These are phyloP conservation scores for Fukomys damarensis DNA, from an alignment of 2,113 vertebrate genomes.

Conservation along the genomic window DNA sequence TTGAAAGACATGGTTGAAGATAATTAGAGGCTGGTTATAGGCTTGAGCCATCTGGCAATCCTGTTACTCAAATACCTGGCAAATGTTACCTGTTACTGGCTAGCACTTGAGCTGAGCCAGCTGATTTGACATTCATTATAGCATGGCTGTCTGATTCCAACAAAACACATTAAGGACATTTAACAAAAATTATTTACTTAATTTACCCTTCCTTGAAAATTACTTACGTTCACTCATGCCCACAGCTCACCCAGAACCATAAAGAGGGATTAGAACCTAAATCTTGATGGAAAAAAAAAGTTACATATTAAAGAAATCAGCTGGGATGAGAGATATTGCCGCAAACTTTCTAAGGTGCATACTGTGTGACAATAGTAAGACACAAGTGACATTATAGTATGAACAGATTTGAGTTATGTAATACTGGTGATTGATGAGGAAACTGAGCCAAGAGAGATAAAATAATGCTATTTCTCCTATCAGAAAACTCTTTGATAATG, in stretches of 20 bases:
- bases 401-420: constrained; percentile 21
- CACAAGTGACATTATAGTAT: background rate
- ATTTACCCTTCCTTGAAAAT: background rate
- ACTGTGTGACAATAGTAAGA: background rate
- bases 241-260: background rate
- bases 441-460: background rate
- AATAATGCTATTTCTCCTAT: background rate
- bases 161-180: background rate
- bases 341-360: background rate
- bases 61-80: background rate
- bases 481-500: background rate
- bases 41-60: background rate
- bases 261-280: background rate
- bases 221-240: background rate
- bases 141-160: background rate
- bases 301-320: constrained; percentile 7
- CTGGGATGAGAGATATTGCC: background rate
- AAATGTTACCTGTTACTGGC: background rate
- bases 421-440: background rate
- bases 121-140: background rate
- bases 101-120: background rate
- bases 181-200: background rate
- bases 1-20: background rate
- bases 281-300: background rate
- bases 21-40: background rate